Base-by-base conservation (phyloP, 1,140 invertebrate species). In the Scaptomyza montana region DNA sequence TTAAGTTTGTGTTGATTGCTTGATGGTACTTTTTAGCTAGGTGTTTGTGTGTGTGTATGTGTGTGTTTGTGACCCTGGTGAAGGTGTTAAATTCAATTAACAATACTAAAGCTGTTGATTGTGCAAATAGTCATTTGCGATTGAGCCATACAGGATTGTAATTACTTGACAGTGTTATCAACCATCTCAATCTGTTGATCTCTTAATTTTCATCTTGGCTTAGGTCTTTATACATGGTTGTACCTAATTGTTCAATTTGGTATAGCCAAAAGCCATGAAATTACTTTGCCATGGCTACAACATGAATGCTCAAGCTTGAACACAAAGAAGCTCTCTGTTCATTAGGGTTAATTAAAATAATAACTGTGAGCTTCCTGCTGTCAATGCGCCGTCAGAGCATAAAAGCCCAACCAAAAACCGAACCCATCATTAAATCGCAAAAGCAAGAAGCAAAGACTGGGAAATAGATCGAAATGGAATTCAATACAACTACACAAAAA, bases 321-420 rank as follows among this genome's bases (percentile, higher is more conserved):
- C 3, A 9, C 9, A 39, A 50, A 13, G n/a, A 56, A 63, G 30
- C 36, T 41, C n/a, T 8, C 13, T 46, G 66, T 80, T 81, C 82
- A 86, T 86, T 87, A 81, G 82, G 66, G 66, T 87, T 87, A 86
- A 86, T 87, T 86, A 86, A 87, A 86, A 78, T 77, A 78, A 86
- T 80, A 86, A 74, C 47, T 77, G 65, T 49, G 61, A 65, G 71
- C 65, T 77, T 85, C 71, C 78, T 78, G 82, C 81, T 87, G 81
- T 74, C 82, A 84, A 33, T 33, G 5, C 30, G 30, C 30, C 21
- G 59, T 61, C 33, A 7, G 28, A 10, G 30, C 28, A 36, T 39
- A n/a, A 53, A 62, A 66, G 8, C 19, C 49, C 6, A 12, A n/a
- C 12, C 43, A 21, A 60, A 66, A 36, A 36, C 7, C 8, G 65